phyloP scores from a whole-genome alignment of 2,113 vertebrate species.

The Addax nasomaculatus region DNA sequence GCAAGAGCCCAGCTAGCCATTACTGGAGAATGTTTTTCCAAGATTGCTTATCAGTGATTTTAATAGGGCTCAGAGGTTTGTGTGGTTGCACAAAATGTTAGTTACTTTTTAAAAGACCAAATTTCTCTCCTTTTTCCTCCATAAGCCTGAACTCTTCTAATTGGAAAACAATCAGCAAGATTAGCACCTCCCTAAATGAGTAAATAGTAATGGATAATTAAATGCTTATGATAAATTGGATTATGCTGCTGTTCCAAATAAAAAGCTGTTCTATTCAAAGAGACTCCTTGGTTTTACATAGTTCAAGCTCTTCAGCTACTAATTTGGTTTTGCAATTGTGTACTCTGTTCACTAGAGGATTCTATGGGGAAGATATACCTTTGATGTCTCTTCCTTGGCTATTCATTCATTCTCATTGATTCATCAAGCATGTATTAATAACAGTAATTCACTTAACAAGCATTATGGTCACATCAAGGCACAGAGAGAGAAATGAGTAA shows the following conservation, averaged over 20 bases:
- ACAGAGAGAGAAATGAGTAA: neutral
- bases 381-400: slow-evolving; percentile 10
- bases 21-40: slow-evolving; percentile 66
- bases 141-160: slow-evolving; percentile 39
- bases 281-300: neutral
- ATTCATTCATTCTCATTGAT: neutral
- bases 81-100: slow-evolving; percentile 62
- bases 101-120: slow-evolving; percentile 59
- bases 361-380: slow-evolving; percentile 7
- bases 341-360: slow-evolving; percentile 7
- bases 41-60: slow-evolving; percentile 72
- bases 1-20: slow-evolving; percentile 69
- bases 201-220: slow-evolving; percentile 61
- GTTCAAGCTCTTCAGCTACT: slow-evolving; percentile 46
- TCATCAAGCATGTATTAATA: neutral
- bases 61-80: slow-evolving; percentile 67
- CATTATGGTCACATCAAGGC: neutral
- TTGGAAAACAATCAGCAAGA: slow-evolving; percentile 44
- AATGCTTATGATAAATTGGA: slow-evolving; percentile 58
- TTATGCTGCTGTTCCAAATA: slow-evolving; percentile 32
- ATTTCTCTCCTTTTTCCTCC: slow-evolving; percentile 32
- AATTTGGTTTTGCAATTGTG: slow-evolving; percentile 47
- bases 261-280: slow-evolving; percentile 4
- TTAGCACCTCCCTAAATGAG: slow-evolving; percentile 44
- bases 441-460: slow-evolving; percentile 14